Percentiles rank a stretch among this genome's conserved stretches.
Evolutionary conservation across 2,888 invertebrate species (phyloP).

Genomic region (Ommatoiulus sabulosus): DNA sequence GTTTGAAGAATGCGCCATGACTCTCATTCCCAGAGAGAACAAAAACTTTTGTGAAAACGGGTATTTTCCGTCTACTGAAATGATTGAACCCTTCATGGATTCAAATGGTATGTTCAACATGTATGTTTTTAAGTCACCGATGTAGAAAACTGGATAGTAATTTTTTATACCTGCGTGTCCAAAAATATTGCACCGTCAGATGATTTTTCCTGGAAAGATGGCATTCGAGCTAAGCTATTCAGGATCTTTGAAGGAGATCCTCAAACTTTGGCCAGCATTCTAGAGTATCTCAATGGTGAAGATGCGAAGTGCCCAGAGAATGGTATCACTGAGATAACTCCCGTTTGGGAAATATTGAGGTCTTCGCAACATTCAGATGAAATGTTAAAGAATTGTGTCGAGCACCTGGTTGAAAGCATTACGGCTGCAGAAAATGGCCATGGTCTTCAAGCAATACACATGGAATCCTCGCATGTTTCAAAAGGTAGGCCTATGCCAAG

Average conservation of each 20-base stretch:
- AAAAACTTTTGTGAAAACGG: background rate
- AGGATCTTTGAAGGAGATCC: background rate
- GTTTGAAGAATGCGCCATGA: background rate
- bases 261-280: background rate
- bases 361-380: background rate
- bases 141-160: too few relatives aligned
- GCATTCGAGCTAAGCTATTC: background rate
- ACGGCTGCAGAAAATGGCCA: background rate
- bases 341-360: background rate
- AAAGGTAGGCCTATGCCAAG: background rate
- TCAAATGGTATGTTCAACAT: background rate
- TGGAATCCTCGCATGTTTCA: background rate
- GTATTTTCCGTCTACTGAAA: background rate
- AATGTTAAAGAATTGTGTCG: background rate
- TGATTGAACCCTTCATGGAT: background rate
- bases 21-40: background rate
- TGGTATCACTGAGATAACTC: background rate
- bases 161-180: too few relatives aligned
- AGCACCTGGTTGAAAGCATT: conserved; percentile 28
- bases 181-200: background rate
- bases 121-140: too few relatives aligned
- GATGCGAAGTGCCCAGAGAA: background rate
- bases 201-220: background rate
- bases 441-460: background rate
- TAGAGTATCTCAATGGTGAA: background rate